These are phyloP conservation scores for Brachionus calyciflorus DNA, from an alignment of 1,140 invertebrate genomes.

Conservation along the genomic window DNA sequence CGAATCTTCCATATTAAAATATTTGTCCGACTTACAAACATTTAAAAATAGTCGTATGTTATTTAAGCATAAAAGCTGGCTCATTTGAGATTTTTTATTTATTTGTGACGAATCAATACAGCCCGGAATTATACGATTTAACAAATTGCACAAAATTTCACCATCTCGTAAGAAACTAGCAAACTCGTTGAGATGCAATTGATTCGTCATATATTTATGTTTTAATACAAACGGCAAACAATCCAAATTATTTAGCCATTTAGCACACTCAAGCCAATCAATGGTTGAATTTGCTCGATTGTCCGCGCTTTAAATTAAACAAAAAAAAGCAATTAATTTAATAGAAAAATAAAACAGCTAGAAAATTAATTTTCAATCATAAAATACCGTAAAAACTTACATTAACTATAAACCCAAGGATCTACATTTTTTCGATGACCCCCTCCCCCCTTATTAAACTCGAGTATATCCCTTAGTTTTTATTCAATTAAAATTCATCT, in stretches of 20 bases:
- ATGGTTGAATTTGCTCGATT: conserved; percentile 2
- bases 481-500: too few relatives aligned
- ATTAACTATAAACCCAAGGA: too few relatives aligned
- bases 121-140: conserved; percentile 3
- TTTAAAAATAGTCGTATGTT: conserved; percentile 28
- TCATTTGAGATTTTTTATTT: conserved; percentile 33
- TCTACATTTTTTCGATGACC: neutral
- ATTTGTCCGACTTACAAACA: neutral
- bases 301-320: neutral
- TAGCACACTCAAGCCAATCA: conserved; percentile 35
- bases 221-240: neutral
- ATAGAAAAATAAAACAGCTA: too few relatives aligned
- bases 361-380: neutral
- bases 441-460: too few relatives aligned
- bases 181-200: conserved; percentile 34
- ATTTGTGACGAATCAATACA: conserved; percentile 36
- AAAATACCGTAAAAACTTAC: neutral
- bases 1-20: conserved; percentile 15
- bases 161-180: conserved; percentile 34
- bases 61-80: conserved; percentile 26
- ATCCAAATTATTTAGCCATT: conserved; percentile 20
- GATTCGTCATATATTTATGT: neutral
- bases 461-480: too few relatives aligned
- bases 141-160: conserved; percentile 38
- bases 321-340: neutral